Conservation (phyloP, 2,888 invertebrate species). For the Suillia variegata region DNA sequence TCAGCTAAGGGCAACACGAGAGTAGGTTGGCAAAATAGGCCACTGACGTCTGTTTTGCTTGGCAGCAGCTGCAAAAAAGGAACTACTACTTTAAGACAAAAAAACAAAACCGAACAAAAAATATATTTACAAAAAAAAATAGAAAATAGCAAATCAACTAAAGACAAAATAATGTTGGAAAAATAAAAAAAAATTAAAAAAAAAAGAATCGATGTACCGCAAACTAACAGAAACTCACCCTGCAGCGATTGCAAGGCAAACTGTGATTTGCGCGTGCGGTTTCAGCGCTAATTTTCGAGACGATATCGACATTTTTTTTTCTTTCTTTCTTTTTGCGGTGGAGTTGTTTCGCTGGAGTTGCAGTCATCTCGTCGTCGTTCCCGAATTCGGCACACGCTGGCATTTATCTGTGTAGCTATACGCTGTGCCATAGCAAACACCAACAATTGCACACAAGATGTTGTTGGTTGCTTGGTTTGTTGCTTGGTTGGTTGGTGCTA, state of each 20-base stretch:
- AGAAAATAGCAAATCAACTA: background rate
- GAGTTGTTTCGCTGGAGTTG: no score
- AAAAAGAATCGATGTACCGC: slow-evolving; percentile 27
- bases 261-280: slow-evolving; percentile 25
- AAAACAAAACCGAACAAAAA: no score
- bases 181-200: slow-evolving; percentile 6
- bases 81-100: background rate
- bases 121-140: no score
- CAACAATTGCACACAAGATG: no score
- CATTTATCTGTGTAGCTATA: no score
- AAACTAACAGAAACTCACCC: slow-evolving; percentile 31
- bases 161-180: background rate
- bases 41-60: slow-evolving; percentile 25
- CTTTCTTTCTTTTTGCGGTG: no score
- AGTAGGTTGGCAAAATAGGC: slow-evolving; percentile 36
- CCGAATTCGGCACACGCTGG: no score
- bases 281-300: slow-evolving; percentile 14
- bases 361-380: no score
- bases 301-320: slow-evolving; percentile 6
- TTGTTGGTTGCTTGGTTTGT: no score
- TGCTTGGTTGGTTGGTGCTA: no score
- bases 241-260: slow-evolving; percentile 22
- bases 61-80: slow-evolving; percentile 4
- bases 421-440: no score
- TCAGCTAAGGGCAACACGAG: slow-evolving; percentile 32